Evolutionary conservation across 2,888 invertebrate species (phyloP).

Genomic region (Chymomyza amoena): DNA sequence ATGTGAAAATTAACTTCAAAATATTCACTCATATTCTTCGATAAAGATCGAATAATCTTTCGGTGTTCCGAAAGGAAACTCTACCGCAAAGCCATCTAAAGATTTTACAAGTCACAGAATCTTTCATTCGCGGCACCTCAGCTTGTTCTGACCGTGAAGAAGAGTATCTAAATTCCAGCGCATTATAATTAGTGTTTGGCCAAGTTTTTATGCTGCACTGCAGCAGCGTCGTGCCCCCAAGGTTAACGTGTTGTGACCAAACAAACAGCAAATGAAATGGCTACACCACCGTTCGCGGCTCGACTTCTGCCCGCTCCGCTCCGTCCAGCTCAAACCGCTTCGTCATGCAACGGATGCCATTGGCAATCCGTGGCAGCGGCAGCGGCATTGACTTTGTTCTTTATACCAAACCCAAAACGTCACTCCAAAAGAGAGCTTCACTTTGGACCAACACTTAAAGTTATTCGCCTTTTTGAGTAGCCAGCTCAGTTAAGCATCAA

Average conservation of each 20-base stretch:
- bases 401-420: constrained; percentile 63
- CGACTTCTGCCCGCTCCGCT: not conserved
- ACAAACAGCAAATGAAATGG: constrained; percentile 63
- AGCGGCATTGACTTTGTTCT: constrained; percentile 16
- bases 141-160: not conserved
- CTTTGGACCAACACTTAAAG: constrained; percentile 41
- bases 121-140: not conserved
- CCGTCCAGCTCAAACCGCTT: not conserved
- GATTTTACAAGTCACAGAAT: too few species aligned
- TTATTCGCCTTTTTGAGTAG: constrained; percentile 45
- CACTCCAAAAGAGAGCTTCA: constrained; percentile 50
- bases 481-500: constrained; percentile 13
- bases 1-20: too few species aligned
- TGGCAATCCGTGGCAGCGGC: constrained; percentile 6
- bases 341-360: constrained; percentile 31
- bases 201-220: constrained; percentile 10
- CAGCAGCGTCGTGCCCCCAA: constrained; percentile 60
- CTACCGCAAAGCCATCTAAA: too few species aligned
- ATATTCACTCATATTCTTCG: too few species aligned
- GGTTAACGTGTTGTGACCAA: constrained; percentile 57
- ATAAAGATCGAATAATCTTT: too few species aligned
- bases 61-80: too few species aligned
- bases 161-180: not conserved
- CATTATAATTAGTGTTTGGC: not conserved
- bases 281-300: not conserved